phyloP scores from a whole-genome alignment of 1,140 invertebrate species.

The Telenomus remus region DNA sequence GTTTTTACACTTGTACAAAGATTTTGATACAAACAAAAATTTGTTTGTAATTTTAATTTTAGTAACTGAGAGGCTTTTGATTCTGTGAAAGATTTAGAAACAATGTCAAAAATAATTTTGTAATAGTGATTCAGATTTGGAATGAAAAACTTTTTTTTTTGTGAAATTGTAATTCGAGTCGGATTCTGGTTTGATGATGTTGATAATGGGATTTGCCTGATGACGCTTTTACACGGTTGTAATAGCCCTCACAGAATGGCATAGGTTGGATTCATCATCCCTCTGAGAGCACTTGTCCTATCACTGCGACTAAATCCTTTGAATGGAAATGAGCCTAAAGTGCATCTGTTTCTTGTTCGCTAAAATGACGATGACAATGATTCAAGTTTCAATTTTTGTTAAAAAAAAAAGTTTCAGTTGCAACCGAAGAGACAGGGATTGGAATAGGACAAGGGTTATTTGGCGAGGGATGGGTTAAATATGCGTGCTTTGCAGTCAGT shows the following conservation, averaged over 20 bases:
- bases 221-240: constrained; percentile 31
- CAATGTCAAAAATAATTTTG: no score
- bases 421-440: constrained; percentile 39
- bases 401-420: constrained; percentile 27
- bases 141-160: no score
- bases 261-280: constrained; percentile 12
- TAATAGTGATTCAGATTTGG: no score
- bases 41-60: no score
- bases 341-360: not conserved
- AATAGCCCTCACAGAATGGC: constrained; percentile 7
- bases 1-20: no score
- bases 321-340: not conserved
- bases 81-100: no score
- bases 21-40: no score
- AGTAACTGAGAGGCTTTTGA: no score
- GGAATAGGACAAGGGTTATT: constrained; percentile 27
- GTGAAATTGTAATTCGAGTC: no score
- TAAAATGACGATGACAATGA: constrained; percentile 6
- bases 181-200: constrained; percentile 30
- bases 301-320: constrained; percentile 1
- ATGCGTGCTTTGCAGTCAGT: constrained; percentile 70
- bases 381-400: constrained; percentile 4
- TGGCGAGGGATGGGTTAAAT: constrained; percentile 46
- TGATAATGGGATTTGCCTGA: constrained; percentile 20
- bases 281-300: constrained; percentile 13